Conservation (phyloP, 1,140 invertebrate species). For the Oryctes rhinoceros region DNA sequence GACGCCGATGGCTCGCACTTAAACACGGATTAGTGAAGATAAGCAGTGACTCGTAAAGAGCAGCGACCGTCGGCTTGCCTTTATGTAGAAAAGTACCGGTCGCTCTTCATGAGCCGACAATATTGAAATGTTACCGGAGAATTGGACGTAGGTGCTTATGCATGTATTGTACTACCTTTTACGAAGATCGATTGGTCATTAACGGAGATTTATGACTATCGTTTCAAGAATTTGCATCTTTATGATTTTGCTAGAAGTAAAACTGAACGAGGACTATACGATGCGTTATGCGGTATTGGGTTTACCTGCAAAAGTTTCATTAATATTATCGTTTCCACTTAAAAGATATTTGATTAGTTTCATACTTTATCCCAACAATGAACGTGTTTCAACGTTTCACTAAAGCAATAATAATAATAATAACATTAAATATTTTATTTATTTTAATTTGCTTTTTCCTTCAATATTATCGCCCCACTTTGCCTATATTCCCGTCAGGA, state of each 20-base stretch:
- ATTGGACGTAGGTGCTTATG: background rate
- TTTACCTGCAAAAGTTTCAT: no score
- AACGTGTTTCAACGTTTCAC: no score
- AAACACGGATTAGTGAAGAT: slow-evolving; percentile 18
- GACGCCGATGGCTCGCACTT: slow-evolving; percentile 7
- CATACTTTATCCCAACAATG: no score
- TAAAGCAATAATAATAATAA: no score
- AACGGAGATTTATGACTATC: background rate
- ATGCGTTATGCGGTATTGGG: background rate
- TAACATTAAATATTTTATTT: background rate
- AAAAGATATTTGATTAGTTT: no score
- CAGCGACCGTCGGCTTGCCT: background rate
- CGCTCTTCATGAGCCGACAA: background rate
- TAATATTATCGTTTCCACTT: no score
- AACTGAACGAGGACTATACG: background rate
- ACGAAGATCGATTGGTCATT: background rate
- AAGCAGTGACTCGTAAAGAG: slow-evolving; percentile 18
- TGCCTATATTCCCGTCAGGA: background rate
- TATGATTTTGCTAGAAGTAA: background rate
- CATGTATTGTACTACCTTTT: background rate
- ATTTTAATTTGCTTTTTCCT: background rate
- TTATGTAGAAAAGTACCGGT: background rate
- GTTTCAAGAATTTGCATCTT: background rate
- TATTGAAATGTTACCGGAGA: slow-evolving; percentile 1
- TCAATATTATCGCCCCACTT: background rate